A percentile compares a stretch with the other conserved stretches of the same genome.
These are phyloP conservation scores for Drosophila neocordata DNA, from an alignment of 1,140 invertebrate genomes.

Conservation along the genomic window DNA sequence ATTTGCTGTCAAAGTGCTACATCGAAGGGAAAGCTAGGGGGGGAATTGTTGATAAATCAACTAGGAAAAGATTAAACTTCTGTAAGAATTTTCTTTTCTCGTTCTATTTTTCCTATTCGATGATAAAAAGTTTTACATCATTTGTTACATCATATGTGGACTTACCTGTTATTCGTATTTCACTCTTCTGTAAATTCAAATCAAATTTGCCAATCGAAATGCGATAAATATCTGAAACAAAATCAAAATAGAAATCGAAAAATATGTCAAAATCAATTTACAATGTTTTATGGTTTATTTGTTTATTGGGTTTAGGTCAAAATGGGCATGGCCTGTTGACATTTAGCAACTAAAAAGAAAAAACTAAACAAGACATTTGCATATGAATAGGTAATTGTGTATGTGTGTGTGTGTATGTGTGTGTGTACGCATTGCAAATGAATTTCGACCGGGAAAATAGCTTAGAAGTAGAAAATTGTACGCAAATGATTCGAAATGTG, in stretches of 20 bases:
- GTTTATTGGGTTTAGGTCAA: slow-evolving; percentile 38
- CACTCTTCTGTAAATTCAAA: slow-evolving; percentile 28
- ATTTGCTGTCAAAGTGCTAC: slow-evolving; percentile 33
- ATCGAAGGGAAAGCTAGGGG: no score
- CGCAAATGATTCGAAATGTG: slow-evolving; percentile 62
- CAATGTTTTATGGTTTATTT: slow-evolving; percentile 40
- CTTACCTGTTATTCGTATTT: slow-evolving; percentile 20
- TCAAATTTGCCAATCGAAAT: slow-evolving; percentile 21
- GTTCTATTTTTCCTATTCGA: no score
- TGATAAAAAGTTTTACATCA: no score
- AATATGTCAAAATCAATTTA: slow-evolving; percentile 69
- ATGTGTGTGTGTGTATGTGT: slow-evolving; percentile 48
- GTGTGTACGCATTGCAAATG: slow-evolving; percentile 69
- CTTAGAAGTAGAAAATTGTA: slow-evolving; percentile 32
- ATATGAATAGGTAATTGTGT: slow-evolving; percentile 28
- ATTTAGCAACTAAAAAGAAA: slow-evolving; percentile 29
- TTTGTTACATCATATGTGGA: not conserved
- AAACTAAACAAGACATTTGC: slow-evolving; percentile 26
- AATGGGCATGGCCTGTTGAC: slow-evolving; percentile 63
- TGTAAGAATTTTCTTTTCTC: no score
- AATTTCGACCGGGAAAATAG: slow-evolving; percentile 65
- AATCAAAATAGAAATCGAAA: slow-evolving; percentile 28
- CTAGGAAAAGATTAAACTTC: not conserved
- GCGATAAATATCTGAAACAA: slow-evolving; percentile 48
- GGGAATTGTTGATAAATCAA: slow-evolving; percentile 26